Evolutionary conservation across 2,113 vertebrate genomes (phyloP).

Genomic region (Oxyruncus cristatus): DNA sequence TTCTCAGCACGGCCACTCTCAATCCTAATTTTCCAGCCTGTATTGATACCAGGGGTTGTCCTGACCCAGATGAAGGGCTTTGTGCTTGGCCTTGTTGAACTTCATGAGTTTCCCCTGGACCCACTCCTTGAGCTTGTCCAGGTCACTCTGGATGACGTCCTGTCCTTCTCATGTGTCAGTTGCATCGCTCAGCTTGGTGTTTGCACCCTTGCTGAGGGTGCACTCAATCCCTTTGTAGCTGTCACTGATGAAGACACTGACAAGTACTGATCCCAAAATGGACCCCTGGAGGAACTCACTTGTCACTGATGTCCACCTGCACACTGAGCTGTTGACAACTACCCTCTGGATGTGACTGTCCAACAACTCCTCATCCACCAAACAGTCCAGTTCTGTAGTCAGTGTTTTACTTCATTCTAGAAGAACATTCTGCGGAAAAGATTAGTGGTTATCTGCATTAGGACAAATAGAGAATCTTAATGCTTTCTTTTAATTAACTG

Average conservation of each 20-base stretch:
- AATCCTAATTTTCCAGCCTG: too few species aligned
- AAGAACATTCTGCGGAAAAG: neutral
- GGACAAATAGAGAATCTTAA: neutral
- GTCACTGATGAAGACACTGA: neutral
- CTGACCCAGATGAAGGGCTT: neutral
- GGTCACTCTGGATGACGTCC: neutral
- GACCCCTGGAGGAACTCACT: too few species aligned
- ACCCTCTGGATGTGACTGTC: neutral
- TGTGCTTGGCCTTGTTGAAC: neutral
- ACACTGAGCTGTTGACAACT: neutral
- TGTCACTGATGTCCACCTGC: neutral
- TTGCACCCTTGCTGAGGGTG: neutral
- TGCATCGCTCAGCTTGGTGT: neutral
- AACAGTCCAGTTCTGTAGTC: neutral
- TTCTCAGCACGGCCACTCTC: neutral
- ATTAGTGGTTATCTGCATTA: neutral
- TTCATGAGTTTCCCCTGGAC: neutral
- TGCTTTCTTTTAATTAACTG: neutral
- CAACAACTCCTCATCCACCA: neutral
- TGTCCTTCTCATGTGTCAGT: accelerated
- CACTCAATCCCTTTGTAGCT: neutral
- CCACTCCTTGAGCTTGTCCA: neutral
- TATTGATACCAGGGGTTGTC: neutral
- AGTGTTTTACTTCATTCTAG: neutral
- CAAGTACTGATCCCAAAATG: accelerated